A percentile compares a stretch with the other conserved stretches of the same genome.
phyloP scores from a whole-genome alignment of 2,113 vertebrate species.

The Copsychus sechellarum region DNA sequence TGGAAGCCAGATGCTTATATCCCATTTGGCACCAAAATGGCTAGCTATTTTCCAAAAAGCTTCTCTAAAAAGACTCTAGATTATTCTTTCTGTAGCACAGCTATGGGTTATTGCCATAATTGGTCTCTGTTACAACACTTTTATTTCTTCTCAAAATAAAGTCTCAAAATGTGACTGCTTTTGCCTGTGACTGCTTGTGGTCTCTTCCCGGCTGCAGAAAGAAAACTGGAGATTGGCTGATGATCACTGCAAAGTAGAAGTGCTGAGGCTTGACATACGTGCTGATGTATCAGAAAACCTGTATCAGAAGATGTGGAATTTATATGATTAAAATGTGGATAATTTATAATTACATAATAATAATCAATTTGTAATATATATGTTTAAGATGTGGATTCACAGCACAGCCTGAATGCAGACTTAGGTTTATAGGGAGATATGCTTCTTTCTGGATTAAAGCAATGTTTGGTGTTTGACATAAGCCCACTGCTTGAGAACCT shows the following conservation, averaged over 20 bases:
- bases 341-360: neutral
- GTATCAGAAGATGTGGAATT: neutral
- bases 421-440: neutral
- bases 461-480: neutral
- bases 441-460: neutral
- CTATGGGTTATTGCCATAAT: neutral
- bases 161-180: neutral
- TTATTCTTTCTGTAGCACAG: neutral
- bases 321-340: neutral
- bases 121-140: neutral
- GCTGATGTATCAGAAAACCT: neutral
- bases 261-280: neutral
- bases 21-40: neutral
- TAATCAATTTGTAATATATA: neutral
- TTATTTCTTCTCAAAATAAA: neutral
- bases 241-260: neutral
- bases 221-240: neutral
- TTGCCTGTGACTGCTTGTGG: neutral
- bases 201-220: neutral
- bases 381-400: neutral
- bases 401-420: neutral
- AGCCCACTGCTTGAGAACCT: neutral
- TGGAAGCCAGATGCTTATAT: neutral
- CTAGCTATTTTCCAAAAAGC: neutral
- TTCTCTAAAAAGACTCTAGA: neutral